A percentile compares a stretch with the other conserved stretches of the same genome.
phyloP scores from a whole-genome alignment of 2,113 vertebrate species.

The Poeciliopsis retropinna region DNA sequence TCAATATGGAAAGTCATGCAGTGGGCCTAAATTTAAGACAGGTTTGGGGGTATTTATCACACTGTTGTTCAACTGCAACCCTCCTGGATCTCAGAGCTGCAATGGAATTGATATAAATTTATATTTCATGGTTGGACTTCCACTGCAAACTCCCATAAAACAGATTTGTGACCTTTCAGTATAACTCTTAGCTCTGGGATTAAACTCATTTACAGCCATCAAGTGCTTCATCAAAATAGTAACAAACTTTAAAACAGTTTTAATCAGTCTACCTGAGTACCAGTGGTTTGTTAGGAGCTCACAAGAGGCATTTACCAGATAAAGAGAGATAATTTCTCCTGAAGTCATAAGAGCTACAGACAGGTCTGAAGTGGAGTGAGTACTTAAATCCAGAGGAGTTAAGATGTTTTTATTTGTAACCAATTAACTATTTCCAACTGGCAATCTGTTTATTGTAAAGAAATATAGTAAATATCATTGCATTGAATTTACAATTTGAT shows the following conservation, averaged over 20 bases:
- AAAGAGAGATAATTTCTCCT: no score
- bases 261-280: not conserved
- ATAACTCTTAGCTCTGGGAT: not conserved
- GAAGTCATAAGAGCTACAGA: no score
- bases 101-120: constrained; percentile 49
- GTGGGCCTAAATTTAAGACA: constrained; percentile 32
- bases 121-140: constrained; percentile 42
- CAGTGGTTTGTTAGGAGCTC: no score
- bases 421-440: no score
- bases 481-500: no score
- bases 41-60: constrained; percentile 51
- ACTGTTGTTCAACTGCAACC: constrained; percentile 14
- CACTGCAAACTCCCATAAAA: constrained; percentile 27
- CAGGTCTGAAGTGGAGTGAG: no score
- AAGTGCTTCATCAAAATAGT: not conserved
- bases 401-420: no score
- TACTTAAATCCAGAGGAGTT: no score
- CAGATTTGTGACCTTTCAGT: not conserved
- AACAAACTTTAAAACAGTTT: not conserved
- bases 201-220: not conserved
- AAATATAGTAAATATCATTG: no score
- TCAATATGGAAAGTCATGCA: constrained; percentile 56
- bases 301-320: no score
- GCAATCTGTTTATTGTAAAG: no score
- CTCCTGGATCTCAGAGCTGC: constrained; percentile 32